Evolutionary conservation across 1,140 invertebrate species (phyloP).

Genomic region (Maconellicoccus hirsutus): DNA sequence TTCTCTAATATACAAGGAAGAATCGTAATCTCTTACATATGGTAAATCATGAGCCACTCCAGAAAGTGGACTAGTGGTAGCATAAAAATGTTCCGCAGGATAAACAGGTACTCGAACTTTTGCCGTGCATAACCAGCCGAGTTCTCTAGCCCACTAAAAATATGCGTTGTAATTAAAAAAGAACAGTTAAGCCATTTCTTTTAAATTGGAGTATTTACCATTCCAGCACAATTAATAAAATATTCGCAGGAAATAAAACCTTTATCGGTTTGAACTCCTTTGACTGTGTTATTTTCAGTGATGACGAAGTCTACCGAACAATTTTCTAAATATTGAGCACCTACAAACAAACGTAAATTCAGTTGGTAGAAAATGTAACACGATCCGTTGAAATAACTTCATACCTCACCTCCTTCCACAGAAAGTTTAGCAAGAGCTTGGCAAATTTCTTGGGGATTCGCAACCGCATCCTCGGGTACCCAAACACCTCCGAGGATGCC

Average conservation of each 20-base stretch:
- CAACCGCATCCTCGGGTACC: constrained; percentile 59
- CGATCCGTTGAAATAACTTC: not conserved
- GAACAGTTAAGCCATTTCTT: not conserved
- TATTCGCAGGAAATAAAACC: constrained; percentile 54
- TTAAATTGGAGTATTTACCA: constrained; percentile 45
- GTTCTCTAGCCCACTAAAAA: constrained; percentile 50
- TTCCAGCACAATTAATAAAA: constrained; percentile 61
- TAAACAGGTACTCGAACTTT: constrained; percentile 55
- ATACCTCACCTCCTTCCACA: constrained; percentile 38
- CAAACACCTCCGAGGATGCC: constrained; percentile 60
- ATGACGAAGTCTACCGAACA: constrained; percentile 45
- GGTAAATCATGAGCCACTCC: constrained; percentile 35
- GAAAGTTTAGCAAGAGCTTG: constrained; percentile 46
- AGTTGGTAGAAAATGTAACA: constrained; percentile 2
- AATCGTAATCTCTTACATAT: constrained; percentile 58
- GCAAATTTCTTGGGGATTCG: constrained; percentile 50
- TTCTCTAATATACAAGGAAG: constrained; percentile 41
- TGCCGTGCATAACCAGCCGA: constrained; percentile 49
- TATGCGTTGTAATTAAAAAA: not conserved
- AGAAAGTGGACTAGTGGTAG: constrained; percentile 43
- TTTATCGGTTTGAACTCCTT: constrained; percentile 45
- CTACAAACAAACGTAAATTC: constrained; percentile 29
- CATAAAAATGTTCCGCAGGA: constrained; percentile 57
- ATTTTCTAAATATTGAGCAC: constrained; percentile 48
- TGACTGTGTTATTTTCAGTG: constrained; percentile 45